Percentiles rank a stretch among this genome's conserved stretches.
Evolutionary conservation across 2,113 vertebrate genomes (phyloP).

Genomic region (Dendropsophus ebraccatus): DNA sequence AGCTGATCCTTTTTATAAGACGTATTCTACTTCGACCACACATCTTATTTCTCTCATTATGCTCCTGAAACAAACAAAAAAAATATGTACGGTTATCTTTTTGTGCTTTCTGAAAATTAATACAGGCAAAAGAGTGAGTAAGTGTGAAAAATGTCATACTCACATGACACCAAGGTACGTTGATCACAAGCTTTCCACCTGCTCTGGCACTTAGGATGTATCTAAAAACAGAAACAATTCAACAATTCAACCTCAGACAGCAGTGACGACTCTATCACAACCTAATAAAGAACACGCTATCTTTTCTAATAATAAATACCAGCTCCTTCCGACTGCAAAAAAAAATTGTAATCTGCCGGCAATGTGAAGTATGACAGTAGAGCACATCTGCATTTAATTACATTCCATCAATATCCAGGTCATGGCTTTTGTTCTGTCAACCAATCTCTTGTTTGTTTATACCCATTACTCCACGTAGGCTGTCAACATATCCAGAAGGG

Average conservation of each 20-base stretch:
- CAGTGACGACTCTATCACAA: not conserved
- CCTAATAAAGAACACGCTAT: not conserved
- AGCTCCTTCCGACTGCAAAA: not conserved
- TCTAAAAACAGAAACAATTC: conserved; percentile 6
- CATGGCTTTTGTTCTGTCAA: conserved; percentile 68
- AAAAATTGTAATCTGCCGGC: not conserved
- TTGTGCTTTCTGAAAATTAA: conserved; percentile 13
- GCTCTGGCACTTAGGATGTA: not conserved
- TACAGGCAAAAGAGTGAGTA: not conserved
- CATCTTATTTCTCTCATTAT: not conserved
- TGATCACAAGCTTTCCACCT: conserved; percentile 1
- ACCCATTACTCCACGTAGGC: conserved; percentile 61
- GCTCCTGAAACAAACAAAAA: not conserved
- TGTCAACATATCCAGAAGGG: conserved; percentile 54
- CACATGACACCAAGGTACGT: not conserved
- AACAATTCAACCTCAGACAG: not conserved
- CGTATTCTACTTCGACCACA: not conserved
- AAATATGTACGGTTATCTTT: not conserved
- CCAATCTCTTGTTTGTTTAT: conserved; percentile 66
- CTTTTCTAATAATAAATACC: not conserved
- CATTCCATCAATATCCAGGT: conserved; percentile 71
- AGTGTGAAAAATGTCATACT: not conserved
- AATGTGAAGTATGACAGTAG: conserved; percentile 67
- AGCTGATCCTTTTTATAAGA: not conserved
- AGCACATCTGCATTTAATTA: conserved; percentile 74